phyloP scores from a whole-genome alignment of 2,797 vertebrate species.

The Martes flavigula region DNA sequence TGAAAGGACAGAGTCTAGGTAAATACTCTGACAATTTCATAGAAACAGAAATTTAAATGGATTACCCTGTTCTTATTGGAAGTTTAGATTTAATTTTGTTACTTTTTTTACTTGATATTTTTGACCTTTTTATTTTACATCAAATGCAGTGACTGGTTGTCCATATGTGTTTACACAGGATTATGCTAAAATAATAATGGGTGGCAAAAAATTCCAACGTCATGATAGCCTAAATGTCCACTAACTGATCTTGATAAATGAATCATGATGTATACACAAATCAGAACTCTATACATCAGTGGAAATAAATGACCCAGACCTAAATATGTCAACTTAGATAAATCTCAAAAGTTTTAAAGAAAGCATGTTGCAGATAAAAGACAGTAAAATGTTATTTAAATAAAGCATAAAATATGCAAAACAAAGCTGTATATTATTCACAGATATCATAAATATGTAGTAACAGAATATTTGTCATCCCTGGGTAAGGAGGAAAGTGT shows the following conservation, averaged over 20 bases:
- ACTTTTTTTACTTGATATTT: background rate
- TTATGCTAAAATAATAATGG: background rate
- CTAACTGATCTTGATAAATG: background rate
- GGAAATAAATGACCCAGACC: background rate
- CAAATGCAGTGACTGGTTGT: background rate
- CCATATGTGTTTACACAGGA: background rate
- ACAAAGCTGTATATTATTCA: background rate
- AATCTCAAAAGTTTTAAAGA: background rate
- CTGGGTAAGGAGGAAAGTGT: background rate
- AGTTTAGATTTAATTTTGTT: background rate
- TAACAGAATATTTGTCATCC: background rate
- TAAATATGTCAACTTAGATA: background rate
- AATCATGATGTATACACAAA: background rate
- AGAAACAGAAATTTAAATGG: slow-evolving; percentile 36
- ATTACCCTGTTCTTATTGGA: background rate
- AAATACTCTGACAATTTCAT: slow-evolving; percentile 2
- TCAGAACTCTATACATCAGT: background rate
- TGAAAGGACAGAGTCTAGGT: background rate
- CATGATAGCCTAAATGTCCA: background rate
- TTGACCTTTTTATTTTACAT: background rate
- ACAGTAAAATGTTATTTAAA: slow-evolving; percentile 25
- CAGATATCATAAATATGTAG: background rate
- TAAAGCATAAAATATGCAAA: slow-evolving; percentile 24
- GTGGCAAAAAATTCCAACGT: background rate
- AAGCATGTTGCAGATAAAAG: background rate